Evolutionary conservation across 2,888 invertebrate species (phyloP), one percentile per base, ranked within the genome.

Genomic region (Scaptodrosophila latifasciaeformis): DNA sequence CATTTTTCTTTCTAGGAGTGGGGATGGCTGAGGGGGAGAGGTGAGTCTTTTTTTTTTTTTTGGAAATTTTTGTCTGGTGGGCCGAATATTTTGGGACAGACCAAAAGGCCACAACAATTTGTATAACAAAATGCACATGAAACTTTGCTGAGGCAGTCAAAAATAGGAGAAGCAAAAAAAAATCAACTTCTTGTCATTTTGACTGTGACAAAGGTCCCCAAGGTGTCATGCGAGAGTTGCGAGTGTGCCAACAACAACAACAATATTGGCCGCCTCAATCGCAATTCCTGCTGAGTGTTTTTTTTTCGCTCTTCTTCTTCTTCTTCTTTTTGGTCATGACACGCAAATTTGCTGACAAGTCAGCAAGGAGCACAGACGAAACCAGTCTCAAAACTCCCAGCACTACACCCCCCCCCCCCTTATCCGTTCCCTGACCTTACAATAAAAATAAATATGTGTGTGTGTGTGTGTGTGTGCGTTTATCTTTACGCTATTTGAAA

Each of bases 181-280:
- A 64, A 65, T 75, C 62, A 66, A 71, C 61, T 66, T 67, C 54
- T 9, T 6, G 9, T 5, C 27, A 27, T 27, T 5, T 27, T 5
- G 27, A 5, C 5, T 27, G 27, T 9, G 27, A 9, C 27, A 27
- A 27, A 2, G 27, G 43, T 47, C 53, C 53, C 53, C 42, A 48
- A 54, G 53, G 53, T 54, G 53, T 54, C 48, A 43, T 54, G 47
- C 48, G 30, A 24, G 24, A 24, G 24, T 13, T 12, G 29, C 13
- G 29, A 43, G 12, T 19, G 19, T n/a, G n/a, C n/a, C n/a, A n/a
- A n/a, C n/a, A 42, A n/a, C 10, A 19, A 27, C 37, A 10, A 46
- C 42, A 42, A n/a, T n/a, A 42, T 24, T 15, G 34, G 34, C 34
- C 4, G 34, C 15, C 6, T 13, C 34, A 10, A 4, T 27, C 21